Evolutionary conservation across 1,140 invertebrate species (phyloP), one percentile per base, ranked within the genome.

Genomic region (Phocides pigmalion): DNA sequence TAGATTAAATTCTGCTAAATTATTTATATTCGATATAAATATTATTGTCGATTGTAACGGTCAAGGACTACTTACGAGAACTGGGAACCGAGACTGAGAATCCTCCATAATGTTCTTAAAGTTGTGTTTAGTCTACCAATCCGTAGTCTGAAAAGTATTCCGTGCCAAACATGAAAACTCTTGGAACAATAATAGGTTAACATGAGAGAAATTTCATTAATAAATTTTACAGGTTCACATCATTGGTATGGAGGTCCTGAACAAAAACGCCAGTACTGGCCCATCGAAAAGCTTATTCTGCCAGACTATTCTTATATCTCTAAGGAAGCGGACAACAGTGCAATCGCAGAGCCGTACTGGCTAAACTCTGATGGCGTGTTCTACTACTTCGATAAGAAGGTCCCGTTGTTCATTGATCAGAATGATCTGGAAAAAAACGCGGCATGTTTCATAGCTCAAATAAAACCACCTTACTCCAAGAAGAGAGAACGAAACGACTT

Each of bases 321-420:
- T 12, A 94, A 94, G 44, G 94, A 95, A 73, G 87, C 87, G 3
- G 87, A 92, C 44, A 95, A 95, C 81, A 93, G 93, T 75, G 95
- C 93, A 3, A 84, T 97, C 0, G 87, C 94, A 0, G 96, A 97
- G 74, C 94, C 95, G 2, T 96, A 96, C 74, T 97, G 96, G 96
- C 77, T 97, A 0, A 95, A 93, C 51, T 95, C 95, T 11, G 87
- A 92, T 49, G 96, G 96, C 2, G 81, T 93, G 39, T 94, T 94
- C 66, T 90, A 96, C 17, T 93, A 90, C 69, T 93, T 95, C 3
- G 92, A 94, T 44, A 92, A 93, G 25, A 92, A 89, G 25, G 93
- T 93, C 2, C 95, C 96, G 0, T 78, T 97, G 0, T 96, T 96
- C 72, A 88, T 96, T 2, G 94, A 95, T 72, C 95, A 96, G 71